Evolutionary conservation across 2,888 invertebrate species (phyloP), one percentile per base, ranked within the genome.

Genomic region (Leptura quadrifasciata): DNA sequence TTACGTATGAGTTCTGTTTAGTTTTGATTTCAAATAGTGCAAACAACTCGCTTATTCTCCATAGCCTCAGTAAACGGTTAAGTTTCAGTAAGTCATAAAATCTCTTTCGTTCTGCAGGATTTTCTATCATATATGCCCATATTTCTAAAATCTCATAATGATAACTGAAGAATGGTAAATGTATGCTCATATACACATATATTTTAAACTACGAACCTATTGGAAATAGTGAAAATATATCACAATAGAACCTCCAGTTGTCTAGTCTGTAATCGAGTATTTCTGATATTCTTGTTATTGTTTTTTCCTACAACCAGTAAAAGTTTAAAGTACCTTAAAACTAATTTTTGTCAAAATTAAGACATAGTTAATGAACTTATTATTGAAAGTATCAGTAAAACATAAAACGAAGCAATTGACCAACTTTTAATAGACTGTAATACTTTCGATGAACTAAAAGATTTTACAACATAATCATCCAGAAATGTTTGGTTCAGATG

Each of bases 31-130:
- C 90, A 55, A 90, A 85, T 57, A 89, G 88, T 77, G 90, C 89
- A 78, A 91, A 91, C 75, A 91, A 90, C 74, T 85, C 89, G 0
- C 89, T 89, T 52, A 91, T 79, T 78, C 91, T 88, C 90, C 91
- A 91, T 20, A 91, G 88, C 55, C 92, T 88, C 79, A 91, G 88
- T 6, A 92, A 86, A 76, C 92, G 90, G 18, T 90, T 89, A n/a
- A 91, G 89, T 87, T 91, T 91, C 75, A 91, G 89, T 55, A 91
- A 83, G 83, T 89, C 90, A 84, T 89, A 91, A 73, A 91, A 86
- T 79, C 91, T 91, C 10, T 63, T 27, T 24, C 73, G 68, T 10
- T 52, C 27, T 12, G 55, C 47, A 57, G 47, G 63, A 47, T 74
- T 69, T 55, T 74, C 47, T 20, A 78, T 54, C 55, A 76, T 27